Base-by-base conservation (phyloP, 2,888 invertebrate genomes). In the Xestia rhomboidea region DNA sequence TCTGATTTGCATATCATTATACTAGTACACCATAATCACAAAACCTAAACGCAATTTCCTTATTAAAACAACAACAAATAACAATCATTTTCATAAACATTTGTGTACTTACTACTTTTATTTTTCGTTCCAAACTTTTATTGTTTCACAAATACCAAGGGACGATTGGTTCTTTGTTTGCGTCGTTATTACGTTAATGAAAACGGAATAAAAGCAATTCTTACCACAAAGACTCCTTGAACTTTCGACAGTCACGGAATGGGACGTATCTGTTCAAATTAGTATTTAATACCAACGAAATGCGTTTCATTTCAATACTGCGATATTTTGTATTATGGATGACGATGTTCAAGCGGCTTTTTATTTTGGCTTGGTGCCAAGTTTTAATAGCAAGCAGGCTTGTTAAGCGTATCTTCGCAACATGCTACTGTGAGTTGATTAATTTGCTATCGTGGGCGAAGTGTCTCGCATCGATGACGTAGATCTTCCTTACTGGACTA, bases 171-270 rank as follows among this genome's bases (percentile, higher is more conserved):
- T 84, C 81, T 88, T 89, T 87, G 83, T 88, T 87, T 82, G 76
- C 70, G 84, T 85, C 87, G 83, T 78, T 76, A 85, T 84, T 85
- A 87, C 72, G 82, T 80, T 87, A 88, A 90, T 89, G 89, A 90
- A 91, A 91, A 91, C 89, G 87, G 87, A 91, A 91, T 91, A 90
- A 91, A 91, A 91, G 88, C 89, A 90, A 79, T 78, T 71, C 83
- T 88, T 91, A 90, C 86, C 89, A 81, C 90, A 85, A 84, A 89
- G 86, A 79, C 88, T 90, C 94, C 94, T 94, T 94, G 94, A 94
- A 94, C 94, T 94, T 94, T 94, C 81, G 81, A 88, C 81, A 92
- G 90, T 92, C 93, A 92, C 92, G 93, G 88, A 92, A 87, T 89
- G 79, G 82, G 87, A 89, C 83, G 88, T 88, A 64, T 89, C 88